phyloP scores from a whole-genome alignment of 2,888 invertebrate genomes.

The Spilarctia lutea region DNA sequence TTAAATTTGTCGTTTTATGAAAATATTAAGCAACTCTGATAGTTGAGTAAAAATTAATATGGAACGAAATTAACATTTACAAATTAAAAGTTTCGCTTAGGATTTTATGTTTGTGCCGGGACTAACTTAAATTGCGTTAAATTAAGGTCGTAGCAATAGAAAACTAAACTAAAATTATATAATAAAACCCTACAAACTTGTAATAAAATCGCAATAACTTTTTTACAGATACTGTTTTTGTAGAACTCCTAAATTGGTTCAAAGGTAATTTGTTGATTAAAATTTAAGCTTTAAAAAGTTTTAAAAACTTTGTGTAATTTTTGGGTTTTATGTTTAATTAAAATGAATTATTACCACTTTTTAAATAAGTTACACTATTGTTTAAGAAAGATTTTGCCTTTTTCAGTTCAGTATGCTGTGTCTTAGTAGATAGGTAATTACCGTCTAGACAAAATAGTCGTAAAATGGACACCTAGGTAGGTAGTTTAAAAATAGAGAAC shows the following conservation, averaged over 20 bases:
- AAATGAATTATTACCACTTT: neutral
- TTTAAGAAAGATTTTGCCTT: neutral
- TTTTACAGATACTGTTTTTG: neutral
- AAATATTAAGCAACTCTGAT: conserved; percentile 68
- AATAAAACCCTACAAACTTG: conserved; percentile 17
- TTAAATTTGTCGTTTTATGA: conserved; percentile 83
- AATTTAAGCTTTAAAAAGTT: neutral
- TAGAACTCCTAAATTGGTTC: neutral
- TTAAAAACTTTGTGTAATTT: neutral
- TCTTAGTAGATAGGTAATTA: neutral
- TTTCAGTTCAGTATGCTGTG: neutral
- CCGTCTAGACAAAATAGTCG: neutral
- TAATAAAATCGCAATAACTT: conserved; percentile 2
- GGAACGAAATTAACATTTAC: conserved; percentile 65
- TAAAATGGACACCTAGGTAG: neutral
- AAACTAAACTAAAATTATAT: conserved; percentile 51
- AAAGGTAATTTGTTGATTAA: neutral
- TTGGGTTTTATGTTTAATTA: neutral
- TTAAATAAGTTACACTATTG: neutral
- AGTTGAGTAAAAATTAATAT: conserved; percentile 69
- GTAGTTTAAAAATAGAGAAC: neutral
- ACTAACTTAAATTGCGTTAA: conserved; percentile 45
- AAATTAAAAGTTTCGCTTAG: conserved; percentile 60
- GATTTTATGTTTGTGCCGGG: conserved; percentile 43
- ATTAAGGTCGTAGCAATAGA: conserved; percentile 42